phyloP scores from a whole-genome alignment of 2,113 vertebrate genomes.

The Pelodiscus sinensis region DNA sequence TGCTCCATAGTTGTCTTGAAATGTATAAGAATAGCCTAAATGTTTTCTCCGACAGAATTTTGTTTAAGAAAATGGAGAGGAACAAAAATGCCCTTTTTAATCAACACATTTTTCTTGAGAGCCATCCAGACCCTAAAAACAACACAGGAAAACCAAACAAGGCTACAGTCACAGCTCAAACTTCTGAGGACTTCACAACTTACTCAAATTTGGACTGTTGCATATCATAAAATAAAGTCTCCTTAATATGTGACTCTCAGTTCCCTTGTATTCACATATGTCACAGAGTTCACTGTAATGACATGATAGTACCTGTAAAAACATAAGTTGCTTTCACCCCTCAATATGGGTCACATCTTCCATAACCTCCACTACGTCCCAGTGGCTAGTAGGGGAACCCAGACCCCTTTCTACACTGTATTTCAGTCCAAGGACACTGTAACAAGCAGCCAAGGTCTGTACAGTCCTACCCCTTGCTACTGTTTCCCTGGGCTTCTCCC shows the following conservation, averaged over 20 bases:
- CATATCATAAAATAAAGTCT: not conserved
- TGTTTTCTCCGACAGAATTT: not conserved
- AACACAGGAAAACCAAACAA: accelerated
- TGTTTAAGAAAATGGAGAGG: not conserved
- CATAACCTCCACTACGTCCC: too few species aligned
- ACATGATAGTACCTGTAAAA: too few species aligned
- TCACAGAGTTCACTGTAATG: too few species aligned
- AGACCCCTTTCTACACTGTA: too few species aligned
- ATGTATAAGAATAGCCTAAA: not conserved
- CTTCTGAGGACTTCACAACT: not conserved
- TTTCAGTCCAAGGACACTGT: too few species aligned
- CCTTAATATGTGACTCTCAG: not conserved
- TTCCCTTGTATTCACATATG: too few species aligned
- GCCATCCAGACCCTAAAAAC: not conserved
- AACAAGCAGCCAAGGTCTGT: too few species aligned
- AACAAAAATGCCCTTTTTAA: not conserved
- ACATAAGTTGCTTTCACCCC: too few species aligned
- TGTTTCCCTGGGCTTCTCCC: too few species aligned
- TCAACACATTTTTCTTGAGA: not conserved
- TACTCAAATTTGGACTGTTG: not conserved
- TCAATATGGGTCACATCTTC: too few species aligned
- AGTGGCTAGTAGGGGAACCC: too few species aligned
- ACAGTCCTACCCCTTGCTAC: too few species aligned
- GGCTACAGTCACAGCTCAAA: not conserved
- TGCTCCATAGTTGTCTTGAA: not conserved